Evolutionary conservation across 1,140 invertebrate species (phyloP).

Genomic region (Macrobrachium rosenbergii): DNA sequence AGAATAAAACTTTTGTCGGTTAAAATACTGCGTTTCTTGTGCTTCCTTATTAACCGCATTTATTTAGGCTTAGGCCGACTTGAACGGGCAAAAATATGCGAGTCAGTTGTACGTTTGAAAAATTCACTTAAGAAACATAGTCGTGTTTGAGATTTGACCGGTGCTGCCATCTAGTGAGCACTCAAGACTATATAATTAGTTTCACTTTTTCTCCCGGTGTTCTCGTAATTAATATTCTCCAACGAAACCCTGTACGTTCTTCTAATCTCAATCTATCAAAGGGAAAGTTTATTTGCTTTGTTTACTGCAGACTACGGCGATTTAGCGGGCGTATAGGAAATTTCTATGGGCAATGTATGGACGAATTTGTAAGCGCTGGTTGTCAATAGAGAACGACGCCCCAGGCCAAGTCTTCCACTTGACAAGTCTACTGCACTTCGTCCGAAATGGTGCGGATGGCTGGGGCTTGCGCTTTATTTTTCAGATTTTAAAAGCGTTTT

Average conservation of each 20-base stretch:
- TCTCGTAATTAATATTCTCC: not conserved
- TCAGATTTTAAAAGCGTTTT: no score
- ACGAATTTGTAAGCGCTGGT: slow-evolving; percentile 42
- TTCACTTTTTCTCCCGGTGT: not conserved
- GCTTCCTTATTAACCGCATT: not conserved
- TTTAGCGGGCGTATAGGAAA: no score
- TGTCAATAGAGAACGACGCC: slow-evolving; percentile 47
- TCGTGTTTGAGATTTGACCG: slow-evolving; percentile 58
- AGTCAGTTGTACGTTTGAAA: slow-evolving; percentile 49
- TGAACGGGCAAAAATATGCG: slow-evolving; percentile 40
- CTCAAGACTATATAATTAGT: slow-evolving; percentile 42
- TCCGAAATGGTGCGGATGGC: slow-evolving; percentile 3
- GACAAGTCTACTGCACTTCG: slow-evolving; percentile 52
- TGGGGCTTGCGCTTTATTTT: slow-evolving; percentile 26
- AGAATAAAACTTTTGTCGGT: no score
- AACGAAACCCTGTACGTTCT: not conserved
- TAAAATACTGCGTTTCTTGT: no score
- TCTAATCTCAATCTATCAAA: no score
- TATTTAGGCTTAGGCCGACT: slow-evolving; percentile 33
- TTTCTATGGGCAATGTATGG: slow-evolving; percentile 15
- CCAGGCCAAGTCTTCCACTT: slow-evolving; percentile 52
- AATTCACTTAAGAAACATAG: slow-evolving; percentile 48
- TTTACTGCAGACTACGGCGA: no score
- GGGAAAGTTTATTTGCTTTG: no score
- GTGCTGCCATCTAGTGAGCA: slow-evolving; percentile 49